Evolutionary conservation across 2,888 invertebrate genomes (phyloP), one percentile per base, ranked within the genome.

Genomic region (Phlogophora meticulosa): DNA sequence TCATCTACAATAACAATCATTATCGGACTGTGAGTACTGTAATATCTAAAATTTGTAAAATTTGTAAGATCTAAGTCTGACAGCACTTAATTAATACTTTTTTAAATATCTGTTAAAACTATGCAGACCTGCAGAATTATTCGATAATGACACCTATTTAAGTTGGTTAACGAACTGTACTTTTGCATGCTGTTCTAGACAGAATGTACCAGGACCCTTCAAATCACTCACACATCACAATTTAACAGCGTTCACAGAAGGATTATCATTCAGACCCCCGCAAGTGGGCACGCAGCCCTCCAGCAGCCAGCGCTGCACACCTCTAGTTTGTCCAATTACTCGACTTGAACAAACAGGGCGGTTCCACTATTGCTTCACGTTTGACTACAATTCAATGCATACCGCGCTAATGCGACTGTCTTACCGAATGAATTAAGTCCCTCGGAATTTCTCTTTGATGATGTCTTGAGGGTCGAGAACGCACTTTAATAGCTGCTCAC

Each of bases 401-500:
- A 49, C 45, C 59, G 24, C 42, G n/a, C 55, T 69, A 76, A 74
- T 63, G 49, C 49, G 46, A 55, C 56, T 74, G 67, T 80, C 73
- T 75, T 81, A 79, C 70, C 64, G 40, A 77, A 67, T 76, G 70
- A 73, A 70, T 79, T 68, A 76, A 76, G 61, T 67, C 73, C 72
- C 69, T 77, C 32, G 38, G 52, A 70, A 74, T 72, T 68, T 56
- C 65, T 53, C 76, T 75, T 72, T 76, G 74, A 74, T 79, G 59
- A 61, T 72, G 63, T 74, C 73, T 77, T 77, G 69, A 81, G 73
- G 78, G 80, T 78, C 76, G 60, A 60, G 57, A 53, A 71, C 62
- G 61, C 76, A 83, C 70, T 78, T 69, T 78, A 81, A 83, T 79
- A 76, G 73, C 70, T 74, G 74, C 61, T 74, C 77, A 62, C 64